These are phyloP conservation scores for Acanthosepion pharaonis DNA, from an alignment of 2,888 invertebrate genomes.

Conservation along the genomic window DNA sequence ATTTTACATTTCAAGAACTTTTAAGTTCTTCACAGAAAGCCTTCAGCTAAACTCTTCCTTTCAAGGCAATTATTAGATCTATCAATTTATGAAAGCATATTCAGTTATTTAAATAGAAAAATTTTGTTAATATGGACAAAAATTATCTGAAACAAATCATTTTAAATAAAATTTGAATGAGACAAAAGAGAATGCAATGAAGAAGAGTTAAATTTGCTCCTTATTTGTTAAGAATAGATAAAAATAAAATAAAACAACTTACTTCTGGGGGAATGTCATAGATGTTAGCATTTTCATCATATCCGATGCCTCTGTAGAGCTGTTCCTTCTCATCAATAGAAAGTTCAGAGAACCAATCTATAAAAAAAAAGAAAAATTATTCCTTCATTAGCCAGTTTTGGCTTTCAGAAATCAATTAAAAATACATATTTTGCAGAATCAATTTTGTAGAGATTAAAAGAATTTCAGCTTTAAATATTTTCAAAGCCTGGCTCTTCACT, in stretches of 20 bases:
- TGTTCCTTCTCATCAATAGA: conserved; percentile 80
- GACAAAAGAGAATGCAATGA: not conserved
- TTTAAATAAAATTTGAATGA: not conserved
- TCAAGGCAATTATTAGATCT: not conserved
- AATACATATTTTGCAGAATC: not conserved
- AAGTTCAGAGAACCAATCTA: conserved; percentile 78
- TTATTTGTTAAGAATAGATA: no score
- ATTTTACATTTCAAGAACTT: no score
- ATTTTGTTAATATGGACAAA: no score
- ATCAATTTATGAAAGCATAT: no score
- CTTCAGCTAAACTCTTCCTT: not conserved
- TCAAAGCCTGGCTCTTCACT: no score
- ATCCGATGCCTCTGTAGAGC: conserved; percentile 81
- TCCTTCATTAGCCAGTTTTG: not conserved
- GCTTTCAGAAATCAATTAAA: not conserved
- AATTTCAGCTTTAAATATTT: no score
- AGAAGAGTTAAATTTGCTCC: no score
- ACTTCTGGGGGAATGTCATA: conserved; percentile 65
- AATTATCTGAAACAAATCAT: not conserved
- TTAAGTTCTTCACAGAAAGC: not conserved
- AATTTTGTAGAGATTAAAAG: no score
- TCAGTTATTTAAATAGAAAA: no score
- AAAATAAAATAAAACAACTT: conserved; percentile 23
- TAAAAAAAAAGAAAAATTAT: conserved; percentile 46
- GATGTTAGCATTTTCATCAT: conserved; percentile 75